Conservation (phyloP, 2,113 vertebrate genomes). For the Platysternon megacephalum region DNA sequence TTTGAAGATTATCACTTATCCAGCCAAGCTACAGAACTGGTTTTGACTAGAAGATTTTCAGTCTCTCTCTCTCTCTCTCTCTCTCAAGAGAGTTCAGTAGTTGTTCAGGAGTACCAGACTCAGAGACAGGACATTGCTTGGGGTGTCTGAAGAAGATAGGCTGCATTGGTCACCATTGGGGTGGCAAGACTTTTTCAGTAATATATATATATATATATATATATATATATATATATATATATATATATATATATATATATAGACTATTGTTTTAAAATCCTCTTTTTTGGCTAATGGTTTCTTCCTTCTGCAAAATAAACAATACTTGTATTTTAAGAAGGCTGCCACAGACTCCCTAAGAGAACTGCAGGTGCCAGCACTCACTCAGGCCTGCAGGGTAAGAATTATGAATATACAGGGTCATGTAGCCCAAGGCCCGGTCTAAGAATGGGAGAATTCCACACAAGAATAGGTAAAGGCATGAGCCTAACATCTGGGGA, state of each 20-base stretch:
- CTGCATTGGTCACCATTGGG: background rate
- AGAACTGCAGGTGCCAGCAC: background rate
- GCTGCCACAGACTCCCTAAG: background rate
- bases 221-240: background rate
- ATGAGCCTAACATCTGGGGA: background rate
- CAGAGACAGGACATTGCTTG: background rate
- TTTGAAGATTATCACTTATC: background rate
- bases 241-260: background rate
- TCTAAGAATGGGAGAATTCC: background rate
- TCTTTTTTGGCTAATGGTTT: background rate
- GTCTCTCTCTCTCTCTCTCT: too few relatives aligned
- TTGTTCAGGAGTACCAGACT: background rate
- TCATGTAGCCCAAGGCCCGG: background rate
- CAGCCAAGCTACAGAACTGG: background rate
- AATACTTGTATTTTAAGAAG: background rate
- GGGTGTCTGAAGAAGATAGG: background rate
- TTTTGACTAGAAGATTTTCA: background rate
- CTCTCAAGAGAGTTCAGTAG: accelerated
- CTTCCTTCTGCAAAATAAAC: background rate
- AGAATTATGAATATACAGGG: background rate
- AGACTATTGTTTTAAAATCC: background rate
- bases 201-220: background rate
- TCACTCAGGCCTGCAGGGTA: background rate
- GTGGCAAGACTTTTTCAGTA: background rate
- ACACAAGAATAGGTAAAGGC: background rate